phyloP scores from a whole-genome alignment of 2,888 invertebrate species.

The Eudemis profundana region DNA sequence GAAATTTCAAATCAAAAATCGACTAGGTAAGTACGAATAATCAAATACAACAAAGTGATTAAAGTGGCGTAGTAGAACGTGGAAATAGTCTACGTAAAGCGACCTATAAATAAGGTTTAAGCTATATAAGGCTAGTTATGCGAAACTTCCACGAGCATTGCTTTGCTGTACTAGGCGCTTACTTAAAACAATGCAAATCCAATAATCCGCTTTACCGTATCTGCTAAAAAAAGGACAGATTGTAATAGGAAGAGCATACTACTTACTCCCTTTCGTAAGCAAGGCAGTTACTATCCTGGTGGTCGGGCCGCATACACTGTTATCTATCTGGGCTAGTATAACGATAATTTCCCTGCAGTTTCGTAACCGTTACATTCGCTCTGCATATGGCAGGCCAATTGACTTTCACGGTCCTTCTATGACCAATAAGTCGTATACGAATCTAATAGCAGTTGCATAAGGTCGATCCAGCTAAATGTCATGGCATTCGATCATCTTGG shows the following conservation, averaged over 20 bases:
- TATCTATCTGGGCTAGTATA: conserved; percentile 41
- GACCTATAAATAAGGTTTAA: too few species aligned
- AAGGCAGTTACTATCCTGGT: not conserved
- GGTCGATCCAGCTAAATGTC: conserved; percentile 28
- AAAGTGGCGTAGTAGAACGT: too few species aligned
- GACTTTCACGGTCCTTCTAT: conserved; percentile 56
- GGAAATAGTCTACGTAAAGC: too few species aligned
- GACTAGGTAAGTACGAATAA: too few species aligned
- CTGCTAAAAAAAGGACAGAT: not conserved
- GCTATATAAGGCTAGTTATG: too few species aligned
- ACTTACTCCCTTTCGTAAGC: not conserved
- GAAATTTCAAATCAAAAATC: too few species aligned
- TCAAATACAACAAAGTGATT: too few species aligned
- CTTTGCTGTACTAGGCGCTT: too few species aligned
- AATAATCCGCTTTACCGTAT: not conserved
- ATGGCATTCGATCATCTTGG: conserved; percentile 1
- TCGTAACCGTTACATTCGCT: conserved; percentile 26
- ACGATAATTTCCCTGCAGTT: conserved; percentile 30
- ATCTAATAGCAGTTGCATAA: conserved; percentile 18
- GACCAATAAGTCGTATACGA: conserved; percentile 41
- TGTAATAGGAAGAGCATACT: not conserved
- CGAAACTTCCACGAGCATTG: too few species aligned
- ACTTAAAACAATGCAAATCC: not conserved
- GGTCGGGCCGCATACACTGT: conserved; percentile 7
- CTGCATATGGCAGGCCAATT: conserved; percentile 44